Evolutionary conservation across 1,140 invertebrate species (phyloP), one percentile per base, ranked within the genome.

Genomic region (Euschistus heros): DNA sequence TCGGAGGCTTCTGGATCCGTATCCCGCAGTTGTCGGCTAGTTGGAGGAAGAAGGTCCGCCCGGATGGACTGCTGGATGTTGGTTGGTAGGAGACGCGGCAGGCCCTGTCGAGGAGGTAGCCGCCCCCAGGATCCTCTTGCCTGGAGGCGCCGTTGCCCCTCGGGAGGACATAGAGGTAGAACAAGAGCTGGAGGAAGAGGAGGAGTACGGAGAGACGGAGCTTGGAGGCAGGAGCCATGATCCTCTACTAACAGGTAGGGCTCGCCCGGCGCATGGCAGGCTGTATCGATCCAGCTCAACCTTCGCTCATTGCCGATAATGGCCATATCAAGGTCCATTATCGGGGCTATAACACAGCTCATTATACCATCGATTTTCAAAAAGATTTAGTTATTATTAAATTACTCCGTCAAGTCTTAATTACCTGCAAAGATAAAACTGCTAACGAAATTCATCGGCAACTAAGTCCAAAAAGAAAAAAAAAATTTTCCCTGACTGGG

Each of bases 91-190:
- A 24, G 4, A 15, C 0, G 5, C 15, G 14, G 14, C 54, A 57
- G 47, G n/a, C 47, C 47, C 22, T 22, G 18, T 2, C 22, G 4
- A 26, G 15, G 3, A 24, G 54, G 14, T 8, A 57, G 20, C 54
- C 54, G 22, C 20, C 54, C 5, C n/a, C 47, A 3, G n/a, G 47
- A 6, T 57, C 54, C 54, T 24, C 54, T 7, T 22, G 24, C 33
- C 33, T 37, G 1, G 33, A 37, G 10, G 33, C 10, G 33, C 33
- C 33, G 24, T 22, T 20, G 4, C 24, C 54, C 24, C 54, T 2
- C 15, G 54, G 54, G 2, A 57, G 18, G 15, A 57, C 54, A 27
- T 57, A 57, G 24, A 57, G 54, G 54, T 57, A 57, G 54, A 57
- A 20, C 4, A 57, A 27, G 18, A 57, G 54, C 24, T 57, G 54